phyloP scores from a whole-genome alignment of 2,113 vertebrate species.

The Arvicanthis niloticus region DNA sequence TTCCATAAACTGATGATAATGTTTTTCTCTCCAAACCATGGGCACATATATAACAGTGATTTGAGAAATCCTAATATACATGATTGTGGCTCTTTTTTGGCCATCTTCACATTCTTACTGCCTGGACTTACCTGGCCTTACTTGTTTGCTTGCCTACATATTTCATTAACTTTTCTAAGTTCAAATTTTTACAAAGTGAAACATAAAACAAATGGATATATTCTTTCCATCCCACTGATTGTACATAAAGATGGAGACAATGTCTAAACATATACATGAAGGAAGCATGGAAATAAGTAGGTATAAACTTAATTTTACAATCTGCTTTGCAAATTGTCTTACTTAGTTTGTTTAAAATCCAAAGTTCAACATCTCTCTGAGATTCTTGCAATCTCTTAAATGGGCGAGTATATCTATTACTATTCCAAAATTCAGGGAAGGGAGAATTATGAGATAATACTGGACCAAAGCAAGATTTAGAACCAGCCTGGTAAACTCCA shows the following conservation, averaged over 20 bases:
- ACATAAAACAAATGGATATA: too few species aligned
- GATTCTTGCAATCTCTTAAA: too few species aligned
- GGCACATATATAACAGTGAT: too few species aligned
- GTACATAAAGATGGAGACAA: neutral
- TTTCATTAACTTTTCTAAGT: neutral
- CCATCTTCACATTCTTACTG: neutral
- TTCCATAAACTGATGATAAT: conserved; percentile 4
- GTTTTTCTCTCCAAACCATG: neutral
- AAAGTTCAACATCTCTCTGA: too few species aligned
- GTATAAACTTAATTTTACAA: conserved; percentile 25
- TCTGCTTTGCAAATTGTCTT: neutral
- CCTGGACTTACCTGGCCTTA: neutral
- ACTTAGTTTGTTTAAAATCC: too few species aligned
- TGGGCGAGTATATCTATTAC: too few species aligned
- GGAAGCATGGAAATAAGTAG: neutral
- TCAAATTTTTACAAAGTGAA: neutral
- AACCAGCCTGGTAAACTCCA: too few species aligned
- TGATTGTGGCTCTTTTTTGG: neutral
- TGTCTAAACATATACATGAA: neutral
- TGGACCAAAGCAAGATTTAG: too few species aligned
- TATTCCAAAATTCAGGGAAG: too few species aligned
- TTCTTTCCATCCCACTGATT: too few species aligned
- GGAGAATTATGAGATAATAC: too few species aligned
- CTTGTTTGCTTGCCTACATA: neutral
- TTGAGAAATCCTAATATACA: neutral